phyloP scores from a whole-genome alignment of 92 coral and sea anemone species.

The Ricordea florida region DNA sequence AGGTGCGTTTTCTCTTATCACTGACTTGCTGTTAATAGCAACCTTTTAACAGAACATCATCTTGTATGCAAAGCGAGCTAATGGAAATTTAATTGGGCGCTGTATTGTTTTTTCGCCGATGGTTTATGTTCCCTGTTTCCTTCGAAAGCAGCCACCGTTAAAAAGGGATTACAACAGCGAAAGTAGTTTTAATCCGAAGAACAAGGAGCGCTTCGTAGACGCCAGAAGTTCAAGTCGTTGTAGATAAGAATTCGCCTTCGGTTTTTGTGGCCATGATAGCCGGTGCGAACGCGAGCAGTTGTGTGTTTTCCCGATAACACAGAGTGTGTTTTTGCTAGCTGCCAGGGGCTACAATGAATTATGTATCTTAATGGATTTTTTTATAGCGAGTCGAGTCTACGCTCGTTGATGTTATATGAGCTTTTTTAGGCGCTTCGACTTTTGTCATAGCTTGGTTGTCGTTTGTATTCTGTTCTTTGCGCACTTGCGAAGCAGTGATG shows the following conservation, averaged over 20 bases:
- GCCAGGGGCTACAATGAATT: constrained; percentile 82
- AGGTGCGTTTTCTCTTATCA: constrained; percentile 73
- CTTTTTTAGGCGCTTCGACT: background rate
- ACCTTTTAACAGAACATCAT: constrained; percentile 97
- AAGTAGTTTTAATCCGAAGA: no score
- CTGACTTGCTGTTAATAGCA: constrained; percentile 88
- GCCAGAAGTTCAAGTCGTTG: no score
- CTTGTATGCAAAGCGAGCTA: constrained; percentile 84
- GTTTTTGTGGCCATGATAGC: background rate
- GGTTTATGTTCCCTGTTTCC: constrained; percentile 76
- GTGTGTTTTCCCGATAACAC: constrained; percentile 42
- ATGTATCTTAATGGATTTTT: constrained; percentile 10
- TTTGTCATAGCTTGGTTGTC: no score
- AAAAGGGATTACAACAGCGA: constrained; percentile 21
- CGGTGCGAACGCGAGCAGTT: constrained; percentile 21
- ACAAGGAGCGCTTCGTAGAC: no score
- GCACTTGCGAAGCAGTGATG: no score
- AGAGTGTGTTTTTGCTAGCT: constrained; percentile 54
- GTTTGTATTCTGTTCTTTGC: no score
- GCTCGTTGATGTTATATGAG: background rate
- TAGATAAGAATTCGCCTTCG: constrained; percentile 8
- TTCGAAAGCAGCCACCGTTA: constrained; percentile 15
- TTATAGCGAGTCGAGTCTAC: background rate
- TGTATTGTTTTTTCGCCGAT: constrained; percentile 78
- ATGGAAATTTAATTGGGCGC: constrained; percentile 99